Evolutionary conservation across 2,113 vertebrate species (phyloP).

Genomic region (Anthoscopus minutus): DNA sequence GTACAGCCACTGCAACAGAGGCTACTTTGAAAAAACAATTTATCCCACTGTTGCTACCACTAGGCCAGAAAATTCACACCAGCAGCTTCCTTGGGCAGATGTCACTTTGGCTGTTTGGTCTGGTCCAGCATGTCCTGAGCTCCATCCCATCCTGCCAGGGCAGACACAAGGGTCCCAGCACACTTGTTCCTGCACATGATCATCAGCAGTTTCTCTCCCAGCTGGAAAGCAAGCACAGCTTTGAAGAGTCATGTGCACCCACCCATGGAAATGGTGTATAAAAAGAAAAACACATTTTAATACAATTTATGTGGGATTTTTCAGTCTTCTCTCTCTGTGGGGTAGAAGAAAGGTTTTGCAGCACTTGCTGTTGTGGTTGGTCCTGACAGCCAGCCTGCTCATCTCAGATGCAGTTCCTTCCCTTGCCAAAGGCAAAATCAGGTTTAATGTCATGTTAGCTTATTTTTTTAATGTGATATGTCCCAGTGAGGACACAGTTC

Average conservation of each 20-base stretch:
- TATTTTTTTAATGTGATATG: not conserved
- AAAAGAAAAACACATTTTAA: not conserved
- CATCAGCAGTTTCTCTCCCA: not conserved
- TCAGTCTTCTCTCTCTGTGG: not conserved
- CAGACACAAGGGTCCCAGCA: accelerated
- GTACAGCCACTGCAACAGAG: not conserved
- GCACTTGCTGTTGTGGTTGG: not conserved
- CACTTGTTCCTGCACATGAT: accelerated
- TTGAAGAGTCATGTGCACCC: not conserved
- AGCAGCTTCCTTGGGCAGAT: not conserved
- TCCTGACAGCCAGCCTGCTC: not conserved
- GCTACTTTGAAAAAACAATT: not conserved
- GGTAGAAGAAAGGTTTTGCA: not conserved
- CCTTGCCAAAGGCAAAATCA: not conserved
- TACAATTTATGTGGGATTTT: not conserved
- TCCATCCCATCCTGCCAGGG: not conserved
- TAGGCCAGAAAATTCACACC: not conserved
- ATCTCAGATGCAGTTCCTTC: not conserved
- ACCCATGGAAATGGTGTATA: accelerated
- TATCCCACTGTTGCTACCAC: not conserved
- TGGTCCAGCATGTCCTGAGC: not conserved
- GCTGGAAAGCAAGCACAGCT: not conserved
- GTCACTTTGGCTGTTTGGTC: not conserved
- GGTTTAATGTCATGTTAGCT: slow-evolving; percentile 3
- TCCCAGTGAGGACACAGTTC: not conserved